Conservation (phyloP, 2,888 invertebrate species). For the Orchesella flavescens region DNA sequence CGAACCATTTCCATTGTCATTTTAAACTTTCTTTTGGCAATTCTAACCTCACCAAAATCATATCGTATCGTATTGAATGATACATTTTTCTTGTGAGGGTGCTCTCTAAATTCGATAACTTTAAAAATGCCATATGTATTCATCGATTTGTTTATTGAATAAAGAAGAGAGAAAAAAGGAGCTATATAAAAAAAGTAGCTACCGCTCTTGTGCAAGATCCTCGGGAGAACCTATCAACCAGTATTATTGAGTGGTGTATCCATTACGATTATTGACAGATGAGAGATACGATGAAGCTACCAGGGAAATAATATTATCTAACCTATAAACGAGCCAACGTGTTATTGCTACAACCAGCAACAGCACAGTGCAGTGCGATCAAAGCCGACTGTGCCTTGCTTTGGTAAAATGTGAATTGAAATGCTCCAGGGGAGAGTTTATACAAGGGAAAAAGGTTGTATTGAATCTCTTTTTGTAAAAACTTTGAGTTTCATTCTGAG, state of each 20-base stretch:
- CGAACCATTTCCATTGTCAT: not conserved
- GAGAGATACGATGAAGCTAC: conserved; percentile 49
- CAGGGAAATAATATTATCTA: conserved; percentile 62
- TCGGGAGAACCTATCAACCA: conserved; percentile 55
- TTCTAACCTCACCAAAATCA: not conserved
- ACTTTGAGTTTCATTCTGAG: conserved; percentile 19
- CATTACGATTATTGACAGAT: conserved; percentile 65
- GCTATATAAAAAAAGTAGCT: not conserved
- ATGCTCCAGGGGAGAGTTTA: conserved; percentile 65
- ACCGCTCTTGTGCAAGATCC: conserved; percentile 16
- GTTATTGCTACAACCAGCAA: conserved; percentile 37
- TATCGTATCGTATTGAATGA: not conserved
- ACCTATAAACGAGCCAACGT: conserved; percentile 52
- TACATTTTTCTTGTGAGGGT: conserved; percentile 3
- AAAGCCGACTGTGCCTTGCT: not conserved
- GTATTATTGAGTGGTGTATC: conserved; percentile 62
- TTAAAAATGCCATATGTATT: conserved; percentile 44
- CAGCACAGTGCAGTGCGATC: not conserved
- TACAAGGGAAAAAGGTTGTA: conserved; percentile 35
- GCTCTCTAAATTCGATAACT: conserved; percentile 16
- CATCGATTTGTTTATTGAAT: conserved; percentile 5
- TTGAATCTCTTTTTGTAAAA: conserved; percentile 45
- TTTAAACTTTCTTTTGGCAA: too few relatives aligned
- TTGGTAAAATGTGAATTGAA: conserved; percentile 57
- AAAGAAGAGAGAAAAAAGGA: conserved; percentile 5